phyloP scores from a whole-genome alignment of 2,113 vertebrate genomes.

The Gavialis gangeticus region DNA sequence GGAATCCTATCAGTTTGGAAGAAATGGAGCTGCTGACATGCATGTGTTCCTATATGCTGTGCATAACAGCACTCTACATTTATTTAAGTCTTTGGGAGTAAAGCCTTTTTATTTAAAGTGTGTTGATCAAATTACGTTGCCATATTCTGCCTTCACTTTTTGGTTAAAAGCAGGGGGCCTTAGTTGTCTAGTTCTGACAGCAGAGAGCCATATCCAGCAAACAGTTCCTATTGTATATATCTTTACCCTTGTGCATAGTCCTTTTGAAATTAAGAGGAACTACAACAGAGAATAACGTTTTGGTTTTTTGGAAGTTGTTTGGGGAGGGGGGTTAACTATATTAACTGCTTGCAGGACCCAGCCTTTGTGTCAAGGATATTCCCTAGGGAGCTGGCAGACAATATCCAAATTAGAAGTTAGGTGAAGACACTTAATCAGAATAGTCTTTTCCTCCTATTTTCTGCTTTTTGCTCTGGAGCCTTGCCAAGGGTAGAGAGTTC shows the following conservation, averaged over 20 bases:
- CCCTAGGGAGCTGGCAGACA: background rate
- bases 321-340: background rate
- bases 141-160: background rate
- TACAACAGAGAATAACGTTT: background rate
- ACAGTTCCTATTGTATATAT: background rate
- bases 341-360: background rate
- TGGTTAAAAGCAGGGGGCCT: background rate
- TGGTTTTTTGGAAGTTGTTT: no score
- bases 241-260: background rate
- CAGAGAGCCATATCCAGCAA: background rate
- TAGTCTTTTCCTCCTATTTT: background rate
- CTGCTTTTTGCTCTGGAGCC: background rate
- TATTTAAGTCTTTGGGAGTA: background rate
- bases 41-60: background rate
- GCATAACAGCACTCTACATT: background rate
- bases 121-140: background rate
- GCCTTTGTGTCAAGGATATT: background rate
- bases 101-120: background rate
- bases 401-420: background rate
- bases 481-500: background rate
- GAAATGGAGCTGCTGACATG: background rate
- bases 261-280: background rate
- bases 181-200: background rate
- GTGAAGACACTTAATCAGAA: background rate
- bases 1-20: background rate